phyloP scores from a whole-genome alignment of 2,113 vertebrate genomes.

The Amblyornis subalaris region DNA sequence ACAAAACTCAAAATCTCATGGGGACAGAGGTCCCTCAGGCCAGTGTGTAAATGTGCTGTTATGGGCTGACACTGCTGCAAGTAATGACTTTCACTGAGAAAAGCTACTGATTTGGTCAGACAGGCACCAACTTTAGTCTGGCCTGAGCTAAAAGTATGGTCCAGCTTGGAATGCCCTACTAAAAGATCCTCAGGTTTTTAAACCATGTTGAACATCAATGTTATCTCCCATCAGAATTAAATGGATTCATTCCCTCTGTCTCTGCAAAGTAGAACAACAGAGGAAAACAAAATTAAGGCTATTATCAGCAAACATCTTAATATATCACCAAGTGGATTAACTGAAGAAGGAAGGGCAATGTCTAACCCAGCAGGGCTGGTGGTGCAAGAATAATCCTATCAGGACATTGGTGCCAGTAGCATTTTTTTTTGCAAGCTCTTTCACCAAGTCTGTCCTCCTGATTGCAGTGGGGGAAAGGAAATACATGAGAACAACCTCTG shows the following conservation, averaged over 20 bases:
- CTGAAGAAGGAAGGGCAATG: neutral
- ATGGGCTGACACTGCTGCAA: neutral
- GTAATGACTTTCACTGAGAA: neutral
- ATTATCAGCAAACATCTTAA: neutral
- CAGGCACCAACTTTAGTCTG: neutral
- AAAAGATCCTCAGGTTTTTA: neutral
- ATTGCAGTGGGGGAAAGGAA: neutral
- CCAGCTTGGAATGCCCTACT: neutral
- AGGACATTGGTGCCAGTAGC: neutral
- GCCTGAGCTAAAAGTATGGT: neutral
- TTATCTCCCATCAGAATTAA: neutral
- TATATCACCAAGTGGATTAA: neutral
- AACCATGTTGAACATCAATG: rapidly evolving
- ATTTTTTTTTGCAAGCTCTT: neutral
- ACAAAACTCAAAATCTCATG: neutral
- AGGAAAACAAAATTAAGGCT: neutral
- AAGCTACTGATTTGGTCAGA: neutral
- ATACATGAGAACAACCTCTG: neutral
- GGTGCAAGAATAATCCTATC: neutral
- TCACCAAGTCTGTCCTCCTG: neutral
- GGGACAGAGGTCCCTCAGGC: neutral
- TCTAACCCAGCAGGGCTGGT: neutral
- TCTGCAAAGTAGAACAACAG: neutral
- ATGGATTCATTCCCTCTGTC: neutral
- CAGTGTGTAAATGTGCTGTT: rapidly evolving